phyloP scores from a whole-genome alignment of 1,140 invertebrate species.

The Linepithema humile region DNA sequence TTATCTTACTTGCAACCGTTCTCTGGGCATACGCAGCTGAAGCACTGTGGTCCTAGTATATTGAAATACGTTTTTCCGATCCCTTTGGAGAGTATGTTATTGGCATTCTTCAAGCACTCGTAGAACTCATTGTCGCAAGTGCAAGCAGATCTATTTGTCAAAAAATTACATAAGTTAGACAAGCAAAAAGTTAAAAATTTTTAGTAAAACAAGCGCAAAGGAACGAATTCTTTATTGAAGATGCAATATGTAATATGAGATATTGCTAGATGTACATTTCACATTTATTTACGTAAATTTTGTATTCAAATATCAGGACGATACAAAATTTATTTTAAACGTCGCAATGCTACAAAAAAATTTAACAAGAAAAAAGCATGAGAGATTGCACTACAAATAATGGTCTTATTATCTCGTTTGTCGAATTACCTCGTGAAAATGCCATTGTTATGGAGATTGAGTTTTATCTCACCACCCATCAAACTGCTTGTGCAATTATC shows the following conservation, averaged over 20 bases:
- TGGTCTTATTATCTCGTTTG: neutral
- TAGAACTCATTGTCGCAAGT: constrained; percentile 86
- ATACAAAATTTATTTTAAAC: neutral
- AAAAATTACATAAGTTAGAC: constrained; percentile 1
- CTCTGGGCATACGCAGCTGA: constrained; percentile 84
- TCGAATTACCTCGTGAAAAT: constrained; percentile 75
- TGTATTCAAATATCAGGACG: neutral
- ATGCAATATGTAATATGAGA: neutral
- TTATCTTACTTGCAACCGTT: constrained; percentile 77
- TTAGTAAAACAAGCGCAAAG: neutral
- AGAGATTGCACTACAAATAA: neutral
- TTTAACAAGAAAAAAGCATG: neutral
- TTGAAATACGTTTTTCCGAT: constrained; percentile 86
- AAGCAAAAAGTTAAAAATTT: neutral
- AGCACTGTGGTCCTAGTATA: constrained; percentile 85
- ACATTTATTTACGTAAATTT: neutral
- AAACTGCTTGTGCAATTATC: constrained; percentile 75
- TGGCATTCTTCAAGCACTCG: constrained; percentile 84
- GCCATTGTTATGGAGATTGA: constrained; percentile 80
- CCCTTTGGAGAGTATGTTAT: constrained; percentile 81
- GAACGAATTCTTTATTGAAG: neutral
- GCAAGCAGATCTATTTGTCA: constrained; percentile 85
- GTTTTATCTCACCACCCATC: constrained; percentile 23
- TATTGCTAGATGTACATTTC: neutral
- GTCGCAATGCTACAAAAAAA: neutral